These are phyloP conservation scores for Corythaeola cristata DNA, from an alignment of 2,113 vertebrate genomes.

Conservation along the genomic window DNA sequence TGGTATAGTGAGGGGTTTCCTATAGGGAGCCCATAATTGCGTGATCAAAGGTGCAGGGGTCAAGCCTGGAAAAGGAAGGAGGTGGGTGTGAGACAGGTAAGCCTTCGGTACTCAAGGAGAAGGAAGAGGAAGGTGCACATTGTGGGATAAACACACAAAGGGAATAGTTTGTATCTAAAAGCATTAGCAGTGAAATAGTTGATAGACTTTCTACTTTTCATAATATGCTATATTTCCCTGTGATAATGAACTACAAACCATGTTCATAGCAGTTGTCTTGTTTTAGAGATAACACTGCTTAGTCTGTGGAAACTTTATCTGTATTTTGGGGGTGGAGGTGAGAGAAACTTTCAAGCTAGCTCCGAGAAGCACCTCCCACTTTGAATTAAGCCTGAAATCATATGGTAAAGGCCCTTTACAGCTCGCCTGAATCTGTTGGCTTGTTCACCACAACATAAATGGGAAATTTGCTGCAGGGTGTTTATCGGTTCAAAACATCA, in stretches of 20 bases:
- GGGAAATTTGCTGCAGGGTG: slow-evolving; percentile 1
- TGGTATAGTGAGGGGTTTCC: background rate
- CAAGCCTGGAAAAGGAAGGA: background rate
- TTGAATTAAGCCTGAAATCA: background rate
- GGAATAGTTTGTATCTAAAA: background rate
- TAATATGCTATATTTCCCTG: background rate
- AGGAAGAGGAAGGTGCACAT: background rate
- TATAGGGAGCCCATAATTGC: background rate
- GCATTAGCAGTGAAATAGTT: background rate
- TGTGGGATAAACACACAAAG: background rate
- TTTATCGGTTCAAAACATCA: slow-evolving; percentile 41
- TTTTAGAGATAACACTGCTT: slow-evolving; percentile 47
- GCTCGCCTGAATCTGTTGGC: slow-evolving; percentile 11
- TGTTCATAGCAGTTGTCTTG: background rate
- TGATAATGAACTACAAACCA: slow-evolving; percentile 1
- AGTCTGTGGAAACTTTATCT: slow-evolving; percentile 44
- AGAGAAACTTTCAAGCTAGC: slow-evolving; percentile 20
- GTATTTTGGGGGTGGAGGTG: background rate
- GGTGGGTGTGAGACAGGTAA: background rate
- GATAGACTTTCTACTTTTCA: background rate
- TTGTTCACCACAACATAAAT: background rate
- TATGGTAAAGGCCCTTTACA: background rate
- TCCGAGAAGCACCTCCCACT: slow-evolving; percentile 8
- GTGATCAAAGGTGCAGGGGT: background rate
- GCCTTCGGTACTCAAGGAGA: background rate